Evolutionary conservation across 1,140 invertebrate species (phyloP).

Genomic region (Palaemon carinicauda): DNA sequence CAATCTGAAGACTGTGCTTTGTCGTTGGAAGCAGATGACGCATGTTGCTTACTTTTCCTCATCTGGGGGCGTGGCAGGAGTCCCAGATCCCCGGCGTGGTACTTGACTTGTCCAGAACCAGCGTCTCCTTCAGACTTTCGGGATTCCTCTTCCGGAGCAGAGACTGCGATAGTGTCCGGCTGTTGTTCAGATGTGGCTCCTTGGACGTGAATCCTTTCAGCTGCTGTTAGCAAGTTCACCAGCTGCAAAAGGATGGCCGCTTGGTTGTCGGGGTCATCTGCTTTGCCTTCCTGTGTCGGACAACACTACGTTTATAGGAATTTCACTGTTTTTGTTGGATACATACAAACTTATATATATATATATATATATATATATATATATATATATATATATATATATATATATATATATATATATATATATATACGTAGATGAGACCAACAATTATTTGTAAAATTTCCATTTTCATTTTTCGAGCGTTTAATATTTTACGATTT

Average conservation of each 20-base stretch:
- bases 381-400: not conserved
- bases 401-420: not conserved
- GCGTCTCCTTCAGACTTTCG: not conserved
- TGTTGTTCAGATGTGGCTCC: not conserved
- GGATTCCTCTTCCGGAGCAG: not conserved
- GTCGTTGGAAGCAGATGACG: not conserved
- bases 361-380: not conserved
- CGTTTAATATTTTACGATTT: too few species aligned
- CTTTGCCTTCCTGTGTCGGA: not conserved
- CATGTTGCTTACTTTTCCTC: not conserved
- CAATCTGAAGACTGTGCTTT: too few species aligned
- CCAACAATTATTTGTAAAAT: too few species aligned
- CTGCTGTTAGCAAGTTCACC: constrained; percentile 37
- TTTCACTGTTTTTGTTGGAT: too few species aligned
- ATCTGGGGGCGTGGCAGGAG: constrained; percentile 31
- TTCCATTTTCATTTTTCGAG: too few species aligned
- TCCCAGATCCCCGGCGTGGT: constrained; percentile 42
- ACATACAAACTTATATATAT: not conserved
- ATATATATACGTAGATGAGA: not conserved
- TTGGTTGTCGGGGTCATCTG: not conserved
- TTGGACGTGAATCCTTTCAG: constrained; percentile 9
- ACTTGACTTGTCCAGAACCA: constrained; percentile 7
- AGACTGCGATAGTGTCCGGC: not conserved
- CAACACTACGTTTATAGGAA: too few species aligned
- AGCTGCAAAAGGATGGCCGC: constrained; percentile 34